A percentile compares a stretch with the other conserved stretches of the same genome.
These are phyloP conservation scores for Engraulis encrasicolus DNA, from an alignment of 2,113 vertebrate species.

Conservation along the genomic window DNA sequence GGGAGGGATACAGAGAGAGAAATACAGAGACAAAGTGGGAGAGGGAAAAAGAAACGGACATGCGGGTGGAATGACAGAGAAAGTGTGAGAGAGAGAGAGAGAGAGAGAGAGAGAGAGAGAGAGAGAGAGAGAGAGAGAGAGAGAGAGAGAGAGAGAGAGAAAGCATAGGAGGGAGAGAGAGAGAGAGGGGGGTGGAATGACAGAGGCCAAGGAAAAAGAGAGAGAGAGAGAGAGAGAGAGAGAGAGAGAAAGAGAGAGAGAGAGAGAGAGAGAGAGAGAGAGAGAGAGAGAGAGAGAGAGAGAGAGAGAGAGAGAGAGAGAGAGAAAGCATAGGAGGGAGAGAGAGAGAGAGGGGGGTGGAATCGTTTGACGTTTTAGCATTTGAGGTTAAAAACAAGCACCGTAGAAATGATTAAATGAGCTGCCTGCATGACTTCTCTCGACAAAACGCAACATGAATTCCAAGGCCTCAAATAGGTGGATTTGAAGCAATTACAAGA, in stretches of 20 bases:
- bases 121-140: neutral
- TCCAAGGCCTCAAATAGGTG: slow-evolving; percentile 13
- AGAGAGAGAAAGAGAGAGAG: neutral
- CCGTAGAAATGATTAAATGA: slow-evolving; percentile 5
- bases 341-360: neutral
- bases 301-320: neutral
- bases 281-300: no score
- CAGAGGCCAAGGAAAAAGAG: neutral
- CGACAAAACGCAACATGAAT: slow-evolving; percentile 17
- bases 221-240: neutral
- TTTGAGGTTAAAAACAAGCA: slow-evolving; percentile 12
- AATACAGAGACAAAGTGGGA: neutral
- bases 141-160: neutral
- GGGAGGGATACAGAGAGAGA: neutral
- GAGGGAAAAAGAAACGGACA: neutral
- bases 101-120: neutral
- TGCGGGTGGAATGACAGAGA: no score
- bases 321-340: no score
- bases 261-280: neutral
- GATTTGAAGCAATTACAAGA: slow-evolving; percentile 13
- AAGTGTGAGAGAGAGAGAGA: no score
- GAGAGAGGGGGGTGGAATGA: neutral
- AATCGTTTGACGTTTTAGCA: neutral
- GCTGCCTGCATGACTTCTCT: neutral
- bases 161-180: no score